phyloP scores from a whole-genome alignment of 2,888 invertebrate genomes.

The Luperina testacea region DNA sequence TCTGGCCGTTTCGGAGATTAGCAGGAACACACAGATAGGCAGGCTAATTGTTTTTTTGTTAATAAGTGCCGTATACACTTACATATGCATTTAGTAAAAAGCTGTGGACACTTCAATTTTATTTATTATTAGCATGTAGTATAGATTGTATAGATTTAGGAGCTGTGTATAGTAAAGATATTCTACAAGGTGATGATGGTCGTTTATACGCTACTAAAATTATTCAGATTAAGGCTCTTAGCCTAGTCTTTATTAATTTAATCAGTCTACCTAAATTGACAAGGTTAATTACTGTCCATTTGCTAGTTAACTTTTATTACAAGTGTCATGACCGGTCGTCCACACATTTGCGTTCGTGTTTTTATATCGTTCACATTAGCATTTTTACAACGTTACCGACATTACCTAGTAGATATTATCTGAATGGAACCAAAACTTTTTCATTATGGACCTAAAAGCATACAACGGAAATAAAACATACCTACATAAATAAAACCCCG shows the following conservation, averaged over 20 bases:
- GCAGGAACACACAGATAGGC: too few species aligned
- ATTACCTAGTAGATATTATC: neutral
- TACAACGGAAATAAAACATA: neutral
- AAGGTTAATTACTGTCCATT: slow-evolving; percentile 48
- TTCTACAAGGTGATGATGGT: neutral
- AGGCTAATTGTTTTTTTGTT: neutral
- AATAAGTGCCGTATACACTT: neutral
- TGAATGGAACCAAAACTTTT: slow-evolving; percentile 1
- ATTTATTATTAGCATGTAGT: neutral
- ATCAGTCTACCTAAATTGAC: slow-evolving; percentile 28
- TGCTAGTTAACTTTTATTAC: slow-evolving; percentile 13
- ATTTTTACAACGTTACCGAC: neutral
- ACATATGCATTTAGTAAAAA: neutral
- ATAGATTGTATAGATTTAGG: neutral
- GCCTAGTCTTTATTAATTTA: slow-evolving; percentile 30
- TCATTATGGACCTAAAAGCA: neutral
- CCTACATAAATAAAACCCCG: neutral
- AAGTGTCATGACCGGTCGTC: slow-evolving; percentile 12
- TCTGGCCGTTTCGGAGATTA: too few species aligned
- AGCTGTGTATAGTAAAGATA: too few species aligned
- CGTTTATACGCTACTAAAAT: neutral
- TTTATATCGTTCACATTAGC: slow-evolving; percentile 1
- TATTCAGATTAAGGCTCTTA: slow-evolving; percentile 18
- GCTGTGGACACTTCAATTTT: neutral
- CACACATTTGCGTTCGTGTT: neutral